Percentiles rank a stretch among this genome's conserved stretches.
Conservation (phyloP, 2,113 vertebrate species). For the Echinops telfairi region DNA sequence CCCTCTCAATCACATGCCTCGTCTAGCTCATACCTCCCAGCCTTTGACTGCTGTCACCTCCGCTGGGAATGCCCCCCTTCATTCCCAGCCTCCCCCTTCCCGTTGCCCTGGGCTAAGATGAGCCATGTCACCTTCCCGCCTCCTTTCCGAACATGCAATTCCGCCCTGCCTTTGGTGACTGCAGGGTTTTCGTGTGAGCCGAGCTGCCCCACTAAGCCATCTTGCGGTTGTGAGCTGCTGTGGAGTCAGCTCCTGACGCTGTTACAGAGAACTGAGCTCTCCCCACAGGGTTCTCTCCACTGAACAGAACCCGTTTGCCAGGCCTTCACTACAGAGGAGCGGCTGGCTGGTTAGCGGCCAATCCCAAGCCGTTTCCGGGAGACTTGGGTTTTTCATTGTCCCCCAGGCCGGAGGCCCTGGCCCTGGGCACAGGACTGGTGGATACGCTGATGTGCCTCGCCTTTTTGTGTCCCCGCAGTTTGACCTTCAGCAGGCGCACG, state of each 20-base stretch:
- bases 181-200: neutral
- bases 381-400: neutral
- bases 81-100: neutral
- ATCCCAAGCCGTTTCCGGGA: neutral
- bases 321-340: neutral
- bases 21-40: rapidly evolving
- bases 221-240: neutral
- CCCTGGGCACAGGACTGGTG: neutral
- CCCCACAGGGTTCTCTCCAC: neutral
- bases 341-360: neutral
- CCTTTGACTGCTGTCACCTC: neutral
- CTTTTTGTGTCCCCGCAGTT: slow-evolving; percentile 86
- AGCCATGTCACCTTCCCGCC: neutral
- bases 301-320: neutral
- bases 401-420: neutral
- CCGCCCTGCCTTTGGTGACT: slow-evolving; percentile 41
- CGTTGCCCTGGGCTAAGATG: neutral
- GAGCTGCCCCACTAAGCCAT: neutral
- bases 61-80: neutral
- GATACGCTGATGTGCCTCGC: slow-evolving; percentile 9
- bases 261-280: neutral
- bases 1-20: neutral
- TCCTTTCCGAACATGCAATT: neutral
- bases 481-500: slow-evolving; percentile 94
- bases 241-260: neutral